A percentile compares a stretch with the other conserved stretches of the same genome.
Conservation (phyloP, 2,113 vertebrate species). For the Neomonachus schauinslandi region DNA sequence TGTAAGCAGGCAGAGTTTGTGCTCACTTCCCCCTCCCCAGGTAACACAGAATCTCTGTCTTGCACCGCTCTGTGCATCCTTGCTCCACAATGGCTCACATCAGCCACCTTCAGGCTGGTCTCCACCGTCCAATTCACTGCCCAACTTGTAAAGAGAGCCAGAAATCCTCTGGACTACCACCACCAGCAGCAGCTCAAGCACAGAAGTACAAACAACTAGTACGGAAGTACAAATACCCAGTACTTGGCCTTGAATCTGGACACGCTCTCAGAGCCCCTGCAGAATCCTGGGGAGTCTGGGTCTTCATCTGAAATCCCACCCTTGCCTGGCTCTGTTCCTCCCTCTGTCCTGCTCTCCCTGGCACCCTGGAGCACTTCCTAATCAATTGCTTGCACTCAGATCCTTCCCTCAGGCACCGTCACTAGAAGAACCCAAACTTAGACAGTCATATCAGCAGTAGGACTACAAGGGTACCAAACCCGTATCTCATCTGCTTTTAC, state of each 20-base stretch:
- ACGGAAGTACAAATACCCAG: no score
- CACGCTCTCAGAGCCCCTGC: not conserved
- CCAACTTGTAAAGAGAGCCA: no score
- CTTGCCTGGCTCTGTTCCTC: not conserved
- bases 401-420: not conserved
- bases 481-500: no score
- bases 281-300: not conserved
- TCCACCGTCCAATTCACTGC: no score
- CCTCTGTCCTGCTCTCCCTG: not conserved
- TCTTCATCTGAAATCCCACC: not conserved
- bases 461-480: not conserved
- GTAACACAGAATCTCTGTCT: fast-evolving
- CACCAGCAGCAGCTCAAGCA: fast-evolving
- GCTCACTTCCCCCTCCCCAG: not conserved
- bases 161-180: not conserved
- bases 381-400: not conserved
- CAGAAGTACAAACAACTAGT: no score
- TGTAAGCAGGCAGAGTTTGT: not conserved
- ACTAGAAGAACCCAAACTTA: not conserved
- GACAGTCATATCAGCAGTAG: fast-evolving
- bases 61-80: not conserved
- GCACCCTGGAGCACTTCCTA: not conserved
- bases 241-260: not conserved
- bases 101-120: not conserved
- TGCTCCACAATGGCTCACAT: not conserved